Conservation (phyloP, 2,888 invertebrate species). For the Sericinus montela region DNA sequence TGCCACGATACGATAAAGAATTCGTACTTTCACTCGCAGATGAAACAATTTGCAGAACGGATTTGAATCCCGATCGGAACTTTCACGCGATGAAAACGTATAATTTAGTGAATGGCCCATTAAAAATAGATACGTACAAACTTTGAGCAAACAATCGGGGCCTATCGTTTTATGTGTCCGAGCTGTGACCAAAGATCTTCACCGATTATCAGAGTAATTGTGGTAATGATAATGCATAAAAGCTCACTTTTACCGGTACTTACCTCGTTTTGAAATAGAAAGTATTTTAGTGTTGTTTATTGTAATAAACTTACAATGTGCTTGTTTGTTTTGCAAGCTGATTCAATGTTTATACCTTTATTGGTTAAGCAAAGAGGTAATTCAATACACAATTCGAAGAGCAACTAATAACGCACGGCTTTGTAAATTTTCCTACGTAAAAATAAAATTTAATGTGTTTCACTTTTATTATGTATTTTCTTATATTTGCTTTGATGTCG, state of each 20-base stretch:
- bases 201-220: slow-evolving; percentile 43
- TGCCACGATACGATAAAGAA: slow-evolving; percentile 11
- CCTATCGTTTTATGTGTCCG: slow-evolving; percentile 42
- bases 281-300: slow-evolving; percentile 49
- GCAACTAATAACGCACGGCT: no score
- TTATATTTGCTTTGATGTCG: no score
- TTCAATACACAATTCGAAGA: slow-evolving; percentile 31
- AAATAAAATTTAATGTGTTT: no score
- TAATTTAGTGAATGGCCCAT: slow-evolving; percentile 63
- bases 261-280: slow-evolving; percentile 44
- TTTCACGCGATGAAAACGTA: slow-evolving; percentile 60
- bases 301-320: slow-evolving; percentile 45
- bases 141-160: slow-evolving; percentile 50
- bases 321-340: slow-evolving; percentile 26
- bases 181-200: slow-evolving; percentile 49
- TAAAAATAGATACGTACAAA: slow-evolving; percentile 50
- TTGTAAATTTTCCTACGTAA: no score
- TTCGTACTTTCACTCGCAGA: slow-evolving; percentile 54
- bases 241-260: slow-evolving; percentile 51
- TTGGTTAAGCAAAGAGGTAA: slow-evolving; percentile 30
- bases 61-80: slow-evolving; percentile 55
- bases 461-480: no score
- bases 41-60: slow-evolving; percentile 48
- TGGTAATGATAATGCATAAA: slow-evolving; percentile 55
- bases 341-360: slow-evolving; percentile 23